Base-by-base conservation (phyloP, 2,113 vertebrate species). In the Nycticorax nycticorax region DNA sequence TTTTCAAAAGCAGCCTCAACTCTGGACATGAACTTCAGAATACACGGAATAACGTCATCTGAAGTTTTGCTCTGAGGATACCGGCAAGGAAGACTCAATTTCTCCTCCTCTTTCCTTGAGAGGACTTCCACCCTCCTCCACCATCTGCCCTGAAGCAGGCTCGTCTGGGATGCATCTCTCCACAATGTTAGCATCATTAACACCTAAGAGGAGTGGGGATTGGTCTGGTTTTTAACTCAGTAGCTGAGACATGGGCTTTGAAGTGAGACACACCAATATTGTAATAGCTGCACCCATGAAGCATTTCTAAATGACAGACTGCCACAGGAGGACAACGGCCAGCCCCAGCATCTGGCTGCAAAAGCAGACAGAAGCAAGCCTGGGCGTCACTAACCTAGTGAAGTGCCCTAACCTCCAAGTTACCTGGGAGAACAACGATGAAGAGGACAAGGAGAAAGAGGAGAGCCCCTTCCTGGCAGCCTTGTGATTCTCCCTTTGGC, bases 41-140 rank as follows among this genome's bases (percentile, higher is more conserved):
- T 15, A 50, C 45, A 69, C 2, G 26, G 48, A 28, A n/a, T 16
- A 35, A 39, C 10, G 8, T 3, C 32, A 17, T 13, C 39, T 9
- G 1, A 73, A 89, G 45, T 60, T 94, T 79, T 83, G 35, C 74
- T 89, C 27, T 64, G 68, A 85, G 66, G 52, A 69, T 21, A 17
- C 9, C 12, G 17, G 18, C 37, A 60, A 57, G 41, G 23, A 0
- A 0, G 47, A 53, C 22, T 53, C 33, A 1, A 14, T 39, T 64
- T 72, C 50, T 75, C 45, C 26, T 21, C 14, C 18, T 2, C 35
- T 90, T 85, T 71, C 60, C 35, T 68, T 27, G 16, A 27, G 14
- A 22, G 50, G 39, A 5, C 8, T 85, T 41, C 78, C n/a, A 63
- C 48, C 26, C 14, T 28, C 21, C 50, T 47, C 19, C 64, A 45